phyloP scores from a whole-genome alignment of 2,888 invertebrate species.

The Eristalis intricaria region DNA sequence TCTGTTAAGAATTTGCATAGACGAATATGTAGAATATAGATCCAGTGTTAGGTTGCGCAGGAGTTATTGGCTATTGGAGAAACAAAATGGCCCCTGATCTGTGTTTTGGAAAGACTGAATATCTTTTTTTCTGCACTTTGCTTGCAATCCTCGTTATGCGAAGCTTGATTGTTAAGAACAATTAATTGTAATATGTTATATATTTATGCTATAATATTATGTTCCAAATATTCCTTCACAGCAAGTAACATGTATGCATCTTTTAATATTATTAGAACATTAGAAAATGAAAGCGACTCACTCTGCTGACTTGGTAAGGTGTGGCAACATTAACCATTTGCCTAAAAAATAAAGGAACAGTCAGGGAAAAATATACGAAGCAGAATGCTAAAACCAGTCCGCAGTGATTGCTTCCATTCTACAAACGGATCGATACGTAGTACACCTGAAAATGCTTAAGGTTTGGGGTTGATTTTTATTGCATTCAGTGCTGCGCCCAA shows the following conservation, averaged over 20 bases:
- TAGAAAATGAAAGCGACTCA: not conserved
- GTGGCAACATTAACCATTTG: constrained; percentile 27
- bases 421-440: constrained; percentile 52
- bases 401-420: constrained; percentile 25
- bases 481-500: constrained; percentile 32
- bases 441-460: constrained; percentile 27
- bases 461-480: constrained; percentile 9
- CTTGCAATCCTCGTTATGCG: too few species aligned
- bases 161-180: too few species aligned
- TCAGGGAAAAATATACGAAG: not conserved
- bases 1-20: not conserved
- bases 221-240: not conserved
- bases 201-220: too few species aligned
- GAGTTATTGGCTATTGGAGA: too few species aligned
- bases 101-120: too few species aligned
- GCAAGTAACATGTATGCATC: not conserved
- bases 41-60: too few species aligned
- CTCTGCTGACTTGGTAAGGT: constrained; percentile 1
- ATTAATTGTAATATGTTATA: too few species aligned
- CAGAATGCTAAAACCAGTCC: not conserved
- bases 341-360: not conserved
- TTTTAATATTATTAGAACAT: too few species aligned
- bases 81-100: too few species aligned
- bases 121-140: too few species aligned
- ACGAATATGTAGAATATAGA: not conserved